Evolutionary conservation across 2,113 vertebrate species (phyloP), one percentile per base, ranked within the genome.

Genomic region (Notiomystis cincta): DNA sequence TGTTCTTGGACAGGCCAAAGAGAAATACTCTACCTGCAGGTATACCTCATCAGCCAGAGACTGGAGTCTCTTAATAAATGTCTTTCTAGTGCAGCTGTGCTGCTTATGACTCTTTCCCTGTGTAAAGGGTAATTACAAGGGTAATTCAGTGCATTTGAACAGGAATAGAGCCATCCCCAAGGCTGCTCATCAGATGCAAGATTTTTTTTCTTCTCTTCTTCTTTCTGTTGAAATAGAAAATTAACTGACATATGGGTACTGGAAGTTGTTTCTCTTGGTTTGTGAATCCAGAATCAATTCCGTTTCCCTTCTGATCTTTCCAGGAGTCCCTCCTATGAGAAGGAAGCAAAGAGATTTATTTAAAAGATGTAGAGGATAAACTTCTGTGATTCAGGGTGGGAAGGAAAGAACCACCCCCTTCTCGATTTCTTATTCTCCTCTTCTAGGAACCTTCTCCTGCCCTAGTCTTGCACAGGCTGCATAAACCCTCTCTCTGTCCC

Each of bases 331-430:
- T 61, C 30, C 57, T 60, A 28, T 0, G 13, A 81, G 73, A 69
- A 81, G 44, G 18, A 53, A 66, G 35, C 64, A 20, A 51, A 47
- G 16, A 60, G 3, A 31, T 72, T n/a, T 82, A 28, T 91, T 75
- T 71, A 35, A 54, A 33, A 75, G 37, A 35, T 45, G 12, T 54
- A 31, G 64, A 84, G 15, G 28, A 53, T 19, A 31, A 65, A 30
- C 15, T 76, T 72, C 11, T 40, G 10, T 76, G 24, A 33, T 91
- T 54, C 1, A 0, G 5, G 28, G 22, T 42, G 37, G 50, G 31
- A 48, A 18, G 30, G 42, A 48, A 47, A 76, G 48, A 58, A 8
- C 2, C 5, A 2, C 1, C 1, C 6, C 4, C 13, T 4, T 22
- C 35, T 11, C 1, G 0, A 9, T 60, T 87, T 80, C 42, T 45